phyloP scores from a whole-genome alignment of 2,888 invertebrate species.

The Scaptomyza tumidula region DNA sequence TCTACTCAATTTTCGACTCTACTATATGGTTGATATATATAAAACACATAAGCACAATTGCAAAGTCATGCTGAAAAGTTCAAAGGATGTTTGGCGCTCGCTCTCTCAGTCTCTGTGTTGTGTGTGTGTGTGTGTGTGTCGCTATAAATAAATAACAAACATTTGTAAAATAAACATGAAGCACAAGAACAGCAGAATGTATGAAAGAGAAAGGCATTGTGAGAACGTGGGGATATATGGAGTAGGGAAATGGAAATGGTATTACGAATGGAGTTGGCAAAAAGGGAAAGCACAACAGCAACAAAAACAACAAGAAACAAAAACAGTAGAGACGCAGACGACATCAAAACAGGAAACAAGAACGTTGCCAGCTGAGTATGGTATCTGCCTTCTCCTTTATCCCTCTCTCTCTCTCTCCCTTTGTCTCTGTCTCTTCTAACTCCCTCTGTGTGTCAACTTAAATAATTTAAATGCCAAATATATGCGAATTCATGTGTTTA shows the following conservation, averaged over 20 bases:
- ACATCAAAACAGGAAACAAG: conserved; percentile 57
- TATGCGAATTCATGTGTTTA: conserved; percentile 63
- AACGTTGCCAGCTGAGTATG: conserved; percentile 38
- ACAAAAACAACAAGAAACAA: conserved; percentile 15
- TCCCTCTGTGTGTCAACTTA: conserved; percentile 65
- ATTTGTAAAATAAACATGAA: conserved; percentile 52
- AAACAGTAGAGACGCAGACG: conserved; percentile 32
- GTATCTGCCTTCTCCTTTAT: conserved; percentile 1
- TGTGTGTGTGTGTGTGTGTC: conserved; percentile 35
- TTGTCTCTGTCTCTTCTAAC: neutral
- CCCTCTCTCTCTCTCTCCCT: neutral
- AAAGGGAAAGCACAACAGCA: conserved; percentile 26
- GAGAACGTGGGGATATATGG: neutral
- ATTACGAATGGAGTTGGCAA: neutral
- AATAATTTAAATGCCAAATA: conserved; percentile 74
- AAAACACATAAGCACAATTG: conserved; percentile 52
- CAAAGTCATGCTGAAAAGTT: conserved; percentile 73
- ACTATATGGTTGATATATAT: neutral
- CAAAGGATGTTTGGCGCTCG: conserved; percentile 64
- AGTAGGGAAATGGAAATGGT: conserved; percentile 6
- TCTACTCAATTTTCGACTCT: conserved; percentile 9
- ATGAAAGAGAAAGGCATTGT: conserved; percentile 47
- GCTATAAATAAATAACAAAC: conserved; percentile 79
- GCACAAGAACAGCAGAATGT: conserved; percentile 34
- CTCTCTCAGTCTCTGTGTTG: neutral